Base-by-base conservation (phyloP, 2,113 vertebrate genomes). In the Hucho hucho region DNA sequence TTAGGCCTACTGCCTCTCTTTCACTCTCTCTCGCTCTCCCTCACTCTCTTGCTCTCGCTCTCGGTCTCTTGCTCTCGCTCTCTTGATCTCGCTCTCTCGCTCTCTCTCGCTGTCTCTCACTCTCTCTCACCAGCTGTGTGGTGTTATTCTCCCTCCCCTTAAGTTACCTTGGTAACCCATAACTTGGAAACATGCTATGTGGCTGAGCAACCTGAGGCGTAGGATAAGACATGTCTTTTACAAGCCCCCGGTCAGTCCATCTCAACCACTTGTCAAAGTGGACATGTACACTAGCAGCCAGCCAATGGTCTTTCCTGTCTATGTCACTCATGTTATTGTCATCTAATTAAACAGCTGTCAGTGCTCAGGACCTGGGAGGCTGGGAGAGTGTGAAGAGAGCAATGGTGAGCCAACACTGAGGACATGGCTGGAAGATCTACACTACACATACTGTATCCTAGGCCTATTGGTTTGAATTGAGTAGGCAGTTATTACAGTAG, bases 101-200 rank as follows among this genome's bases (percentile, higher is more conserved):
- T 70, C 18, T 70, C 20, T 29, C n/a, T 25, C 64, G 2, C 13
- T 29, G 2, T 28, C 22, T 4, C 24, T 29, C 29, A 5, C 29
- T 29, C 29, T 5, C 37, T 7, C 37, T 37, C 37, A 14, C 46
- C 74, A 59, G 81, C 69, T 73, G 68, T 75, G 77, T 69, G 81
- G 82, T 86, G 75, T 87, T 85, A 88, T 79, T 75, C 69, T 78
- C 61, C 58, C 1, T 13, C 47, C 72, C 79, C 37, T 70, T 70
- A 72, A 72, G 87, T 89, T 85, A 79, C 88, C 80, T 63, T 86
- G 83, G 86, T 75, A 87, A 89, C 84, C 32, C 72, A 53, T 65
- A 37, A 47, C 63, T 82, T 53, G 74, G 73, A 79, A 81, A 81
- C 58, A 5, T 76, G 79, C 75, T 79, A n/a, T 2, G 63, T 74